phyloP scores from a whole-genome alignment of 2,797 vertebrate genomes.

The Nasua narica region DNA sequence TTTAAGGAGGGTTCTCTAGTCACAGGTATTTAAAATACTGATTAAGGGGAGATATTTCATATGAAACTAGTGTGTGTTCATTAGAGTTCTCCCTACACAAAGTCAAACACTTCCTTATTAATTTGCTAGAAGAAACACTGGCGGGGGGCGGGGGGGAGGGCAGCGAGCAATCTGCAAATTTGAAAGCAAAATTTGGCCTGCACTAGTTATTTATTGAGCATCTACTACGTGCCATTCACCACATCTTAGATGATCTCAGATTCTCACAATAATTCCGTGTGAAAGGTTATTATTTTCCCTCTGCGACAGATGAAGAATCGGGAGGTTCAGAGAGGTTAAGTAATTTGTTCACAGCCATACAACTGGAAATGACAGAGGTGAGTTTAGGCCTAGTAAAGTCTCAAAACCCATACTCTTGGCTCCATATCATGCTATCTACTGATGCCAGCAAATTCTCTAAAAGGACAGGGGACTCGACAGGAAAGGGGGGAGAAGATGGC shows the following conservation, averaged over 20 bases:
- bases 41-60: background rate
- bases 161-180: background rate
- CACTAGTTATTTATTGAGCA: background rate
- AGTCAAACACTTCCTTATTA: constrained; percentile 2
- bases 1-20: background rate
- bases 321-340: background rate
- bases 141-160: too few species aligned
- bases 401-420: background rate
- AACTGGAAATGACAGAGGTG: background rate
- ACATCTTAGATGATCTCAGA: background rate
- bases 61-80: background rate
- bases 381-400: background rate
- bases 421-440: background rate
- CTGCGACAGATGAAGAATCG: background rate
- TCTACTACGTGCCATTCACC: background rate
- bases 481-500: background rate
- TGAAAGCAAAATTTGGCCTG: background rate
- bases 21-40: background rate
- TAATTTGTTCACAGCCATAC: background rate
- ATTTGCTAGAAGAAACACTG: background rate
- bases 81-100: background rate
- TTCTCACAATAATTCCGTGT: background rate
- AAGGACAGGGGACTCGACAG: background rate
- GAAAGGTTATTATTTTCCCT: background rate
- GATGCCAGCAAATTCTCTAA: background rate